These are phyloP conservation scores for Periphyllus acericola DNA, from an alignment of 2,888 invertebrate genomes.

Conservation along the genomic window DNA sequence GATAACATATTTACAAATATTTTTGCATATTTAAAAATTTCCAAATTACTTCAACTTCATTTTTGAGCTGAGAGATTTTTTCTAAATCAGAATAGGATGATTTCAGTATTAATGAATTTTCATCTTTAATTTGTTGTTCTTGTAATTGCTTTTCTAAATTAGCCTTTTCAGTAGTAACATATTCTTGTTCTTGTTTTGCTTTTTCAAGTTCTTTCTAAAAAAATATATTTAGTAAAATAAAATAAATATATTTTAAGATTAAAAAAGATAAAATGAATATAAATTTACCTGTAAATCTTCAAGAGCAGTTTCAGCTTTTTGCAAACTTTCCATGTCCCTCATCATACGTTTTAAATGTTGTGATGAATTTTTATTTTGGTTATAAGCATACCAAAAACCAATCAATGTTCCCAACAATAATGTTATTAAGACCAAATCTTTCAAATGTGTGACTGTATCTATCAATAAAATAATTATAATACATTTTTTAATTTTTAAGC, in stretches of 20 bases:
- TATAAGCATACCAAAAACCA: constrained; percentile 91
- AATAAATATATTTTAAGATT: background rate
- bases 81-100: constrained; percentile 84
- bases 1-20: background rate
- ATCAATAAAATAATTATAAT: constrained; percentile 64
- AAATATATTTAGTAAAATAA: constrained; percentile 15
- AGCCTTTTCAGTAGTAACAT: constrained; percentile 82
- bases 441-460: constrained; percentile 84
- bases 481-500: background rate
- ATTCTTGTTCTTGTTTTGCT: constrained; percentile 86
- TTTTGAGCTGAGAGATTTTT: constrained; percentile 82
- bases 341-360: constrained; percentile 90
- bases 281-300: constrained; percentile 79
- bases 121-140: constrained; percentile 75
- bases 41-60: constrained; percentile 79
- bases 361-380: constrained; percentile 88
- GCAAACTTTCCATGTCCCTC: constrained; percentile 90
- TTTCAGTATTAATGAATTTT: constrained; percentile 70
- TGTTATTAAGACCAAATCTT: constrained; percentile 88
- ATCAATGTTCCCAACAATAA: constrained; percentile 85
- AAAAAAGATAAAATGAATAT: background rate
- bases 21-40: background rate
- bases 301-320: constrained; percentile 88
- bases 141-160: constrained; percentile 83
- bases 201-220: constrained; percentile 77